Percentiles rank a stretch among this genome's conserved stretches.
These are phyloP conservation scores for Drosophila phalerata DNA, from an alignment of 2,888 invertebrate species.

Conservation along the genomic window DNA sequence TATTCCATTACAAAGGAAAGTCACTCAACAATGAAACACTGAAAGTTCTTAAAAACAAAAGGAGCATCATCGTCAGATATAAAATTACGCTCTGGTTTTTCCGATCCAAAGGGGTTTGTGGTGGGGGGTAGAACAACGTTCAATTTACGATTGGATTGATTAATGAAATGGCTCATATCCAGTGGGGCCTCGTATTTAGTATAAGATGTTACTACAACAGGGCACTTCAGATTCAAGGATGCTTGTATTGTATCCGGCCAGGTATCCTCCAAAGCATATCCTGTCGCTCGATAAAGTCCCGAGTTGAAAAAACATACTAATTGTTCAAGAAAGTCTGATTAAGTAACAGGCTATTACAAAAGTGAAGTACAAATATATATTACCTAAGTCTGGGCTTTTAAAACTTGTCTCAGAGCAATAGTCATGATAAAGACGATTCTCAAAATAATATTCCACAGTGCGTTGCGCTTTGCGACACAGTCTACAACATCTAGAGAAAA, in stretches of 20 bases:
- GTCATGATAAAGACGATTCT: slow-evolving; percentile 86
- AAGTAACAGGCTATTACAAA: neutral
- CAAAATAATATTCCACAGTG: slow-evolving; percentile 87
- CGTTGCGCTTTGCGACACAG: slow-evolving; percentile 86
- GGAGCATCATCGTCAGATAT: slow-evolving; percentile 90
- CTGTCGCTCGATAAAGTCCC: slow-evolving; percentile 89
- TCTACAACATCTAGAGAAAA: slow-evolving; percentile 86
- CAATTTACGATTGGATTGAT: slow-evolving; percentile 86
- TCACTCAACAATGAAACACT: slow-evolving; percentile 87
- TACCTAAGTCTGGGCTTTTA: slow-evolving; percentile 87
- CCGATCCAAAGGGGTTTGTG: slow-evolving; percentile 89
- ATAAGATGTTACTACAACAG: slow-evolving; percentile 89
- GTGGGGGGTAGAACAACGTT: slow-evolving; percentile 87
- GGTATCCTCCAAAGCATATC: slow-evolving; percentile 88
- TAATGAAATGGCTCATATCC: slow-evolving; percentile 88
- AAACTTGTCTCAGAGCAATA: slow-evolving; percentile 85
- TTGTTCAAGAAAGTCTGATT: neutral
- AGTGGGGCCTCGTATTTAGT: slow-evolving; percentile 89
- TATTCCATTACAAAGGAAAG: neutral
- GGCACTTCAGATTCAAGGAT: slow-evolving; percentile 87
- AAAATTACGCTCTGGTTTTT: slow-evolving; percentile 91
- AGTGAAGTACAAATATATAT: neutral
- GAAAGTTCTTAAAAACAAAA: slow-evolving; percentile 90
- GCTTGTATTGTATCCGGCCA: slow-evolving; percentile 89
- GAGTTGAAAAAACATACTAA: slow-evolving; percentile 91